Base-by-base conservation (phyloP, 2,888 invertebrate genomes). In the Erebia aethiops region DNA sequence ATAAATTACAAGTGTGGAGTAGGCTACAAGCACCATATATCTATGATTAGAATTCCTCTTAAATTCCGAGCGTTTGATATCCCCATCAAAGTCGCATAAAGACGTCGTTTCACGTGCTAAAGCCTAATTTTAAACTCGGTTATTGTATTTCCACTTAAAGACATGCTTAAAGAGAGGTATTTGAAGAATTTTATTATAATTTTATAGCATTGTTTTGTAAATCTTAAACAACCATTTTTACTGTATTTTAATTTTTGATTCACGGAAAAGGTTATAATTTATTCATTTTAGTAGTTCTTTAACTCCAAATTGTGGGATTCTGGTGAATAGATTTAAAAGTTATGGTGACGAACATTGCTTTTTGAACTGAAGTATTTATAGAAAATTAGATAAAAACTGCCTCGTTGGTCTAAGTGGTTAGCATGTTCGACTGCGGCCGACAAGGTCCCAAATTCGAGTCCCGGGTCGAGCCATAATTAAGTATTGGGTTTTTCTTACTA, bases 1-100 rank as follows among this genome's bases (percentile, higher is more conserved):
- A 9, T 54, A 18, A 54, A 18, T 54, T 10, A 54, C 35, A 35
- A 7, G 35, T 7, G 1, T 1, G 26, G 43, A 61, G 43, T 10
- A 43, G 14, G 41, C 41, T n/a, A 41, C n/a, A 21, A 35, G 35
- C 10, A 16, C 16, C 64, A 64, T 57, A 18, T n/a, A 43, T 65
- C 52, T 35, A 54, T 26, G 56, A 43, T 66, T 46, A 43, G 46
- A 46, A 57, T 66, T 57, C 66, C 46, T 10, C 41, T 65, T 21
- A 43, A 65, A 65, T 21, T 26, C 56, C 7, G 26, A 64, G 16
- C 51, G 64, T 64, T 64, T 64, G 64, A 64, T 64, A 54, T 52
- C 11, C n/a, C 52, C 64, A 64, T 64, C n/a, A 64, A 64, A 64
- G 16, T n/a, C n/a, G 52, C 51, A 43, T 66, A 46, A 57, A 66